Conservation (phyloP, 2,797 vertebrate genomes). For the Lateolabrax maculatus region DNA sequence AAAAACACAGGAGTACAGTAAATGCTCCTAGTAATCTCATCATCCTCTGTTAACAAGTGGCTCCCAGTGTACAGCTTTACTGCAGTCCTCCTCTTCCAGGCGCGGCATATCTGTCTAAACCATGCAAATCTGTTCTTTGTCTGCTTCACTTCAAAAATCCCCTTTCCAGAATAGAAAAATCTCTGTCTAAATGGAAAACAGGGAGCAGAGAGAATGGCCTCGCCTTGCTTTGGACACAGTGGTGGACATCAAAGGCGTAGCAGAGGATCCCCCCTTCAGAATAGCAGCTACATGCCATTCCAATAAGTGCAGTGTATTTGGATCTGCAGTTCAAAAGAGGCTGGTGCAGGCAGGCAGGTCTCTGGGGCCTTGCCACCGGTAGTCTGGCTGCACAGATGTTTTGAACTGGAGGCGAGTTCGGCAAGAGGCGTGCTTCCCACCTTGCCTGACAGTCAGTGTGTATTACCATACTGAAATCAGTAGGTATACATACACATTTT, state of each 20-base stretch:
- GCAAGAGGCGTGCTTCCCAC: slow-evolving; percentile 62
- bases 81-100: slow-evolving; percentile 26
- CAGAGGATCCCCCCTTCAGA: slow-evolving; percentile 82
- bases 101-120: slow-evolving; percentile 68
- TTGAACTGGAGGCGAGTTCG: slow-evolving; percentile 60
- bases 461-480: slow-evolving; percentile 10
- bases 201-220: slow-evolving; percentile 66
- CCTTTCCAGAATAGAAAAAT: slow-evolving; percentile 65
- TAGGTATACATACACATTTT: background rate
- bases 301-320: slow-evolving; percentile 81
- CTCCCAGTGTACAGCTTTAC: background rate
- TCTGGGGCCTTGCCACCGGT: slow-evolving; percentile 77
- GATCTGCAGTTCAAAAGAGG: slow-evolving; percentile 83
- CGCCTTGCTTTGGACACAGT: slow-evolving; percentile 79
- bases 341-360: slow-evolving; percentile 75
- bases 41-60: slow-evolving; percentile 29
- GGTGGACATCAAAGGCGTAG: slow-evolving; percentile 82
- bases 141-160: slow-evolving; percentile 75
- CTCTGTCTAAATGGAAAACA: slow-evolving; percentile 79
- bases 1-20: too few relatives aligned
- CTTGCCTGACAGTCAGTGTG: slow-evolving; percentile 30
- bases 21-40: background rate
- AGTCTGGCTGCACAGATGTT: slow-evolving; percentile 82
- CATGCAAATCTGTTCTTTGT: slow-evolving; percentile 72
- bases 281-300: slow-evolving; percentile 84